Percentiles rank a stretch among this genome's conserved stretches.
Evolutionary conservation across 2,888 invertebrate species (phyloP).

Genomic region (Sipunculus nudus): DNA sequence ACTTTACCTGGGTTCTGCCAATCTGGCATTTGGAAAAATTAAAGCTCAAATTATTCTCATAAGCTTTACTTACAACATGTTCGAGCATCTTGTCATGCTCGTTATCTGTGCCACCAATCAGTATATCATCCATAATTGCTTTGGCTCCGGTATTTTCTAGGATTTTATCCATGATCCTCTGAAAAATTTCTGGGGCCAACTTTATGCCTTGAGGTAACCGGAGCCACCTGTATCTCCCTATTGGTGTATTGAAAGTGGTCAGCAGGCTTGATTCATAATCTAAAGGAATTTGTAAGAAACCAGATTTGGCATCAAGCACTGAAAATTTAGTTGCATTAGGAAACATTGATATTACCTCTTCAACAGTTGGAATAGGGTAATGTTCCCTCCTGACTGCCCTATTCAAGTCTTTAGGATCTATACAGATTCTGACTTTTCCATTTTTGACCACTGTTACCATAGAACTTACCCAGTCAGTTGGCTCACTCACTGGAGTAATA

Average conservation of each 20-base stretch:
- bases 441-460: conserved; percentile 36
- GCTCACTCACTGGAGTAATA: conserved; percentile 32
- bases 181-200: conserved; percentile 40
- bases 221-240: conserved; percentile 40
- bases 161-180: too few relatives aligned
- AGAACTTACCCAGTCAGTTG: conserved; percentile 43
- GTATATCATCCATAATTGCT: too few relatives aligned
- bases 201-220: conserved; percentile 40
- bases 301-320: conserved; percentile 40
- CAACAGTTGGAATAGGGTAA: conserved; percentile 39
- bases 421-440: conserved; percentile 40
- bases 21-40: too few relatives aligned
- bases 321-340: conserved; percentile 41
- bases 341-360: conserved; percentile 38
- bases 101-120: too few relatives aligned
- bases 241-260: conserved; percentile 44
- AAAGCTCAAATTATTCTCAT: too few relatives aligned
- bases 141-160: too few relatives aligned
- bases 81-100: too few relatives aligned
- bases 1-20: too few relatives aligned
- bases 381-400: conserved; percentile 34
- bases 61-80: too few relatives aligned
- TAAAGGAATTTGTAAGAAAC: conserved; percentile 42
- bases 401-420: conserved; percentile 41
- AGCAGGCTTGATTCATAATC: conserved; percentile 36